These are phyloP conservation scores for Pristionchus maxplancki DNA, from an alignment of 2,888 invertebrate species.

Conservation along the genomic window DNA sequence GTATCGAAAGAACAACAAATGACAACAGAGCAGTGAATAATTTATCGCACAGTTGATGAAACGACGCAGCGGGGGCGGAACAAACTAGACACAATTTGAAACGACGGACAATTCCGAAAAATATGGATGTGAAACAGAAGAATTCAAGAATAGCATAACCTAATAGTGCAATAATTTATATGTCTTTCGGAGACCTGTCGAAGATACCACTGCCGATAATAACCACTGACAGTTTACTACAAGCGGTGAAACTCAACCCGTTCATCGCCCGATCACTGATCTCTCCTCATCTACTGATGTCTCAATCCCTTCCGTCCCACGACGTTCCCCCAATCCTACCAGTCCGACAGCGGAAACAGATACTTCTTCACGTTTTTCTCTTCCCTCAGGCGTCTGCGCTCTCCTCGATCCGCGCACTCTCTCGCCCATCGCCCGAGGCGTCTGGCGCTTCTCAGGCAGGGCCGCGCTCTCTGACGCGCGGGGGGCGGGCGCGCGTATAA, in stretches of 20 bases:
- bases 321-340: neutral
- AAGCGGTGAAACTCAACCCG: neutral
- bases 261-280: neutral
- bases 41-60: neutral
- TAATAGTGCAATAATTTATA: no score
- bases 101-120: no score
- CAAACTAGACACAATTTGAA: no score
- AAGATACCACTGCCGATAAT: no score
- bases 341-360: conserved; percentile 23
- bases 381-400: neutral
- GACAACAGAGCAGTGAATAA: neutral
- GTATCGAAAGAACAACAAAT: neutral
- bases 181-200: no score
- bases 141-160: no score
- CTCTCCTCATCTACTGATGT: neutral
- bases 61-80: no score
- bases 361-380: conserved; percentile 27
- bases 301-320: conserved; percentile 16
- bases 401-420: neutral
- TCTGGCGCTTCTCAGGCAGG: neutral
- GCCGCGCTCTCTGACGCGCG: neutral
- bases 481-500: neutral
- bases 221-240: neutral
- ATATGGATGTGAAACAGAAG: no score
- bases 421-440: neutral